Evolutionary conservation across 2,888 invertebrate genomes (phyloP), one percentile per base, ranked within the genome.

Genomic region (Diachrysia chrysitis): DNA sequence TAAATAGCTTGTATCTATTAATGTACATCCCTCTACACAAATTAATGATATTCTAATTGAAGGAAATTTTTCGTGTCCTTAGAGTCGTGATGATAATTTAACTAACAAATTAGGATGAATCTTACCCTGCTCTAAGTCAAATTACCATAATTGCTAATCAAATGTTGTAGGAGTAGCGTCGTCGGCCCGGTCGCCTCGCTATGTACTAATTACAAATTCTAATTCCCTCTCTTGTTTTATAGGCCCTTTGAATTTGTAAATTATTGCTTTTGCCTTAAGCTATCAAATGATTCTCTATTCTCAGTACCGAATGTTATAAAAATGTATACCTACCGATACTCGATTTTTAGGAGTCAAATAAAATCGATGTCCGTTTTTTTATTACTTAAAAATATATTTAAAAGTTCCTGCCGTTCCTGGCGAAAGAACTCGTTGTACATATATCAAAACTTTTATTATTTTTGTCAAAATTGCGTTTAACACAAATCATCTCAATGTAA

Each of bases 91-190:
- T 92, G 89, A 90, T 93, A 93, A 94, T 94, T 94, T 93, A 92
- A 93, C 93, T 93, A 92, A 93, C 93, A 94, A 95, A 95, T 94
- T 93, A 92, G 91, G 84, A 90, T 92, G 91, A 94, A 94, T 95
- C 93, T 95, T 93, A 93, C 93, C 93, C 93, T 91, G 92, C 92
- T 93, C 92, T 92, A 91, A 95, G 93, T 92, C 92, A 91, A 93
- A 95, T 95, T 95, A 93, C 89, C 95, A 95, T 95, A 95, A 95
- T 95, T 94, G 94, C 92, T 95, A 95, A 95, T 95, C 95, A 95
- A 95, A 95, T 92, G 94, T 92, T 92, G 93, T 92, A 91, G 91
- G 92, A 92, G 92, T 90, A 88, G 90, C 90, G 87, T 87, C 88
- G 86, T 87, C 89, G 88, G 87, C 88, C 86, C 87, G 86, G 88